These are phyloP conservation scores for Oryctolagus cuniculus DNA, from an alignment of 2,113 vertebrate genomes.

Conservation along the genomic window mOryCun1.1 NC_091453.1:100118501-100119000, in stretches of 20 bases:
- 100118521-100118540: too few relatives aligned
- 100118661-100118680: too few relatives aligned
- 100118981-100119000: slow-evolving; percentile 3
- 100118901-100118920: slow-evolving; percentile 23
- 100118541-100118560: too few relatives aligned
- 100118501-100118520: too few relatives aligned
- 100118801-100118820: background rate
- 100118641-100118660: too few relatives aligned
- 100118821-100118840: slow-evolving; percentile 32
- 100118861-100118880: background rate
- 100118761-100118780: background rate
- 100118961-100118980: slow-evolving; percentile 51
- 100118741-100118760: background rate
- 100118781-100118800: slow-evolving; percentile 10
- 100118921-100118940: slow-evolving; percentile 45
- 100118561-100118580: too few relatives aligned
- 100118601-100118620: too few relatives aligned
- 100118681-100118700: too few relatives aligned
- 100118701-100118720: too few relatives aligned
- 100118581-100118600: too few relatives aligned
- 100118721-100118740: too few relatives aligned
- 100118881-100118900: background rate
- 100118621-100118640: too few relatives aligned
- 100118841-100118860: background rate
- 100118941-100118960: slow-evolving; percentile 30